Evolutionary conservation across 2,113 vertebrate genomes (phyloP), one percentile per base, ranked within the genome.

Genomic region (Microtus pennsylvanicus): DNA sequence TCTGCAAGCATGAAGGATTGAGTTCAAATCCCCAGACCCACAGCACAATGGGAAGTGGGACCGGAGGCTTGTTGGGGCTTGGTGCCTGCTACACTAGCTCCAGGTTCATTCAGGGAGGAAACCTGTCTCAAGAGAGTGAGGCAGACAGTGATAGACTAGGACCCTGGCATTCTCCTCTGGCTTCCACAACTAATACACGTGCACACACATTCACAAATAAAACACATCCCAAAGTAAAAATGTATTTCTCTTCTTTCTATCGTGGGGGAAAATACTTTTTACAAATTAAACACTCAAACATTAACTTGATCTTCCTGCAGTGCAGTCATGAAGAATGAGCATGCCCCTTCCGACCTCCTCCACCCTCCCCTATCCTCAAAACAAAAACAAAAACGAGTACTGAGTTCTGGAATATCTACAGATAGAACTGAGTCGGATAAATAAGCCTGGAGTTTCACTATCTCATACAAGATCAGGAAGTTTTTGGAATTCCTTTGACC

Each of bases 391-490:
- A 76, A 78, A 47, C 11, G 7, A 12, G 24, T 83, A 58, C 9
- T 94, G 13, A 12, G 47, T 67, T 93, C 77, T 45, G 52, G 24
- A 14, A n/a, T 90, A 72, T 82, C 77, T 89, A 89, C 24, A n/a
- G 13, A 52, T 45, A 12, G 16, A 90, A 91, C 45, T 42, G 7
- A 95, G 85, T 50, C 38, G 92, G 38, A 89, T 61, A 77, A 96
- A 93, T 77, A 52, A 89, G 86, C 90, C 4, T 92, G 28, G 47
- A 77, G 80, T 89, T 75, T 86, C 86, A 87, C 52, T 85, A 80
- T 69, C 89, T 94, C 80, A 81, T 19, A 90, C 28, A 75, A 96
- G 80, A 95, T 82, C 33, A 77, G 42, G 91, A 93, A 86, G 76
- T 30, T 90, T 33, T 24, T 87, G 45, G 88, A 96, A 85, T 93